A percentile compares a stretch with the other conserved stretches of the same genome.
Evolutionary conservation across 2,113 vertebrate genomes (phyloP).

Genomic region (Pionites leucogaster): DNA sequence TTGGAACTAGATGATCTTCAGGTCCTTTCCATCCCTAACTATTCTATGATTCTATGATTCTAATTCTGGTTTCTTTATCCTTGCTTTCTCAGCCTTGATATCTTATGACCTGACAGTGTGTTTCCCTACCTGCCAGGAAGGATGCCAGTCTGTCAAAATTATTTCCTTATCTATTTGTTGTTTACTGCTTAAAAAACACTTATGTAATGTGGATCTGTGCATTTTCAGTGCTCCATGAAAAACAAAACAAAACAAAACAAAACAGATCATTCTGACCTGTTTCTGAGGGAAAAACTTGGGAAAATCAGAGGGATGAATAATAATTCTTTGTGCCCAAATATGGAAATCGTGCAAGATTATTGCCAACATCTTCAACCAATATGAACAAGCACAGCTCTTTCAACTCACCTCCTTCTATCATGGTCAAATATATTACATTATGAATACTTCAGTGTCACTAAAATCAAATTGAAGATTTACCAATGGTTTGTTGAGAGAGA

Average conservation of each 20-base stretch:
- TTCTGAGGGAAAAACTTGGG: neutral
- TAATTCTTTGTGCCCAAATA: neutral
- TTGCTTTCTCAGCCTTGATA: neutral
- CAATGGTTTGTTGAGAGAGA: neutral
- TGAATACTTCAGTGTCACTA: neutral
- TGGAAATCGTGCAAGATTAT: neutral
- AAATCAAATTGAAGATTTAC: neutral
- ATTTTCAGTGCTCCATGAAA: neutral
- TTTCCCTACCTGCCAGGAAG: neutral
- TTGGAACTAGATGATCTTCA: no score
- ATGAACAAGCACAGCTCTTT: neutral
- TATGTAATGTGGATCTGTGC: neutral
- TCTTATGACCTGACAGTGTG: neutral
- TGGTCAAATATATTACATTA: neutral
- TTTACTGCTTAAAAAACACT: neutral
- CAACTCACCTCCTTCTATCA: neutral
- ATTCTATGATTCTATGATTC: no score
- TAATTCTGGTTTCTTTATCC: neutral
- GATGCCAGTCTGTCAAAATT: neutral
- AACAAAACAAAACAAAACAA: fast-evolving
- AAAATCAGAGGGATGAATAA: neutral
- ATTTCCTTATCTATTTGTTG: neutral
- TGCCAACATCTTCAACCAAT: neutral
- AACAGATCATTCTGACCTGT: neutral
- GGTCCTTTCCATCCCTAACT: no score